Evolutionary conservation across 2,888 invertebrate genomes (phyloP), one percentile per base, ranked within the genome.

Genomic region (Lasioglossum morio): DNA sequence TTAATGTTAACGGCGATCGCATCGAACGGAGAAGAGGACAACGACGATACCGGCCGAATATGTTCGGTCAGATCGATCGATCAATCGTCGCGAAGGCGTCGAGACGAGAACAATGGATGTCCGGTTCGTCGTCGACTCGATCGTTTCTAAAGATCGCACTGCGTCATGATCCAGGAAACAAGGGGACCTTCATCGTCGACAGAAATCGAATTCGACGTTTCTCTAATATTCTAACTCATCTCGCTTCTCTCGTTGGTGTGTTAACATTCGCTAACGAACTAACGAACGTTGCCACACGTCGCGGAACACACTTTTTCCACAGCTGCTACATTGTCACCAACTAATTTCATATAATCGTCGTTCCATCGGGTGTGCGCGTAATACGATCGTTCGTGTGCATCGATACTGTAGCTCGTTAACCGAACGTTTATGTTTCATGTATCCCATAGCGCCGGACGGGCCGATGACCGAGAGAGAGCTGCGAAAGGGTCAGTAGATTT

Each of bases 401-500:
- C 63, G 14, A 63, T 75, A 57, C 46, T 72, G 1, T 46, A 53
- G 66, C 77, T 30, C 75, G 79, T 78, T 88, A 90, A 87, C 53
- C 72, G 70, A 78, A 69, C 43, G 53, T 91, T 90, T 90, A 87
- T 90, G 90, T 93, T 92, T 92, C 90, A 88, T 92, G 91, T 91
- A 86, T 86, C n/a, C 78, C 87, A 81, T 91, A 94, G 94, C 90
- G 82, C 91, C 93, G 69, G 93, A 91, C 84, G 79, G 80, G 78
- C 94, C 94, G 79, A 91, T 93, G 91, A 94, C 94, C 83, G 94
- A 94, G 77, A 92, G 94, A 90, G 94, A 94, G 92, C 82, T 93
- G 63, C 91, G 94, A 90, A 94, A 94, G 92, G 94, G 94, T 94
- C 91, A 93, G 94, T 94, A 93, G 37, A n/a, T 23, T 37, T 66